phyloP scores from a whole-genome alignment of 2,888 invertebrate genomes.

The Arrhopalites spinosus region DNA sequence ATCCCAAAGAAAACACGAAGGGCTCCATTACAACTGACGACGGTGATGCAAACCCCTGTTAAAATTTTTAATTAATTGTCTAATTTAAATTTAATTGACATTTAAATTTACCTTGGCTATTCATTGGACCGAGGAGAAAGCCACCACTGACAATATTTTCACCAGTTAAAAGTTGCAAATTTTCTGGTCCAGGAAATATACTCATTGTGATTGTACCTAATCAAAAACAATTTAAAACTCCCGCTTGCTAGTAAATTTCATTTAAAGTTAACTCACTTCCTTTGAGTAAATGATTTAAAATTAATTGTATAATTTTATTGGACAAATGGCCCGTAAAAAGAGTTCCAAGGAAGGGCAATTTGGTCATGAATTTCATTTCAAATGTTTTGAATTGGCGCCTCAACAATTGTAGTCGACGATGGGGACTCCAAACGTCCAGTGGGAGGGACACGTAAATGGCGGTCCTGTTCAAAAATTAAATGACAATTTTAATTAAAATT shows the following conservation, averaged over 20 bases:
- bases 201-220: slow-evolving; percentile 23
- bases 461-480: slow-evolving; percentile 18
- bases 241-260: no score
- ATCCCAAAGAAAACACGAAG: slow-evolving; percentile 29
- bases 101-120: slow-evolving; percentile 11
- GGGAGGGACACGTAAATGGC: slow-evolving; percentile 8
- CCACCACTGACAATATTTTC: slow-evolving; percentile 18
- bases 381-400: slow-evolving; percentile 7
- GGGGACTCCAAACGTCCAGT: neutral
- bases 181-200: slow-evolving; percentile 33
- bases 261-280: no score
- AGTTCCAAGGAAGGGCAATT: no score
- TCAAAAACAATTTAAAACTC: no score
- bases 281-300: slow-evolving; percentile 21
- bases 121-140: slow-evolving; percentile 27
- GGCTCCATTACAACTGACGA: slow-evolving; percentile 27
- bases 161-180: slow-evolving; percentile 18
- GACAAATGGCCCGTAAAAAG: no score
- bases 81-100: neutral
- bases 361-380: slow-evolving; percentile 19
- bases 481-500: no score
- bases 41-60: slow-evolving; percentile 29
- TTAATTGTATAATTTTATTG: slow-evolving; percentile 9
- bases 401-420: neutral
- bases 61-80: neutral